phyloP scores from a whole-genome alignment of 2,797 vertebrate species.

The Thripadectes ignobilis region DNA sequence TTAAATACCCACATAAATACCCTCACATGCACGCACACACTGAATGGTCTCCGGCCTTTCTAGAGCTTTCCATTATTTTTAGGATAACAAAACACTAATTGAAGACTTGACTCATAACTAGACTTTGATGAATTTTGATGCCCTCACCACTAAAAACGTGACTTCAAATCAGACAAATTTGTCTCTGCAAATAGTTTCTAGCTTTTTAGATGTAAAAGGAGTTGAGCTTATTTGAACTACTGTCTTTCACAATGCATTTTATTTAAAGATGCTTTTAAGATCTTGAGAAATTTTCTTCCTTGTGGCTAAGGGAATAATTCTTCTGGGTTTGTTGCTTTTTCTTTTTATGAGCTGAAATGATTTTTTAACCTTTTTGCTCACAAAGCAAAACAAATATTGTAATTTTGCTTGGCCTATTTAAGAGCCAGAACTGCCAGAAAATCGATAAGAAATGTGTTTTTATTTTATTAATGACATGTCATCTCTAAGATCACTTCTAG shows the following conservation, averaged over 20 bases:
- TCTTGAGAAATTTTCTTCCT: not conserved
- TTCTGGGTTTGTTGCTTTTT: not conserved
- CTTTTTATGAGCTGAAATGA: not conserved
- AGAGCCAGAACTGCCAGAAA: not conserved
- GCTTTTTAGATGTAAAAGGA: not conserved
- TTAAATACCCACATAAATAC: not conserved
- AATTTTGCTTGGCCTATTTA: not conserved
- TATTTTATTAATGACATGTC: not conserved
- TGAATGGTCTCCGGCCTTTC: not conserved
- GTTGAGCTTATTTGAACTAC: not conserved
- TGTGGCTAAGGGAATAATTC: not conserved
- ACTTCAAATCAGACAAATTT: not conserved
- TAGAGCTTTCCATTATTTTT: not conserved
- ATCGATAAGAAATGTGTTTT: not conserved
- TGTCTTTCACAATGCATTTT: not conserved
- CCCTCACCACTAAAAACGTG: not conserved
- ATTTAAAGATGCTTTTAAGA: conserved; percentile 26
- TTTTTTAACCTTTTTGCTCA: not conserved
- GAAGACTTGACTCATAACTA: not conserved
- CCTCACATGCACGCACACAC: not conserved
- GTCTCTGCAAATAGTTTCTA: not conserved
- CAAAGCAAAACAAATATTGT: not conserved
- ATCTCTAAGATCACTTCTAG: not conserved
- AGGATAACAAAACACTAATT: not conserved
- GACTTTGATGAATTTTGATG: not conserved